phyloP scores from a whole-genome alignment of 2,797 vertebrate genomes.

The Enteromius paludinosus region DNA sequence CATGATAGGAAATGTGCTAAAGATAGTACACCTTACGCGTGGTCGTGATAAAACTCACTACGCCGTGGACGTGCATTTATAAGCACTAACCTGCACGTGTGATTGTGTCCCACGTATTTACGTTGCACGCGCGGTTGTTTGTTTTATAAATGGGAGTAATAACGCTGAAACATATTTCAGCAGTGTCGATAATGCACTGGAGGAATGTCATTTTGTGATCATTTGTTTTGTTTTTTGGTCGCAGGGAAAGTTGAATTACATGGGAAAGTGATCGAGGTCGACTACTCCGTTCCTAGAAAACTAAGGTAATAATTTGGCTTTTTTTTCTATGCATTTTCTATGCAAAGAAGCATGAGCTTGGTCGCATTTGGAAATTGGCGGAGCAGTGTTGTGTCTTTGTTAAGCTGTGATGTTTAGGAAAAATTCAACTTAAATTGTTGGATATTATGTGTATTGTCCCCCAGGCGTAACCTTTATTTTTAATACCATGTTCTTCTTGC shows the following conservation, averaged over 20 bases:
- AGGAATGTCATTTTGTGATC: background rate
- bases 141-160: background rate
- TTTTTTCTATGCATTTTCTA: conserved; percentile 20
- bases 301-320: conserved; percentile 83
- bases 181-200: background rate
- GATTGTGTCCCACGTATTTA: conserved; percentile 13
- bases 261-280: conserved; percentile 94
- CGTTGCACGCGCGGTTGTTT: conserved; percentile 20
- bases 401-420: background rate
- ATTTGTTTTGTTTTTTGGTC: background rate
- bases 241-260: conserved; percentile 94
- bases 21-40: conserved; percentile 45
- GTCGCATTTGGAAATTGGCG: background rate
- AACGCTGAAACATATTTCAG: background rate
- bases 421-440: background rate
- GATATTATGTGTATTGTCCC: background rate
- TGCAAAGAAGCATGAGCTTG: conserved; percentile 19
- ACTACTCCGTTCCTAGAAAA: conserved; percentile 85
- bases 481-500: background rate
- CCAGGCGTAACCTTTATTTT: background rate
- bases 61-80: conserved; percentile 1
- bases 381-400: background rate
- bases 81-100: background rate
- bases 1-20: conserved; percentile 49
- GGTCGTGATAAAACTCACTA: conserved; percentile 3